Evolutionary conservation across 2,113 vertebrate genomes (phyloP).

Genomic region (Crocuta crocuta): DNA sequence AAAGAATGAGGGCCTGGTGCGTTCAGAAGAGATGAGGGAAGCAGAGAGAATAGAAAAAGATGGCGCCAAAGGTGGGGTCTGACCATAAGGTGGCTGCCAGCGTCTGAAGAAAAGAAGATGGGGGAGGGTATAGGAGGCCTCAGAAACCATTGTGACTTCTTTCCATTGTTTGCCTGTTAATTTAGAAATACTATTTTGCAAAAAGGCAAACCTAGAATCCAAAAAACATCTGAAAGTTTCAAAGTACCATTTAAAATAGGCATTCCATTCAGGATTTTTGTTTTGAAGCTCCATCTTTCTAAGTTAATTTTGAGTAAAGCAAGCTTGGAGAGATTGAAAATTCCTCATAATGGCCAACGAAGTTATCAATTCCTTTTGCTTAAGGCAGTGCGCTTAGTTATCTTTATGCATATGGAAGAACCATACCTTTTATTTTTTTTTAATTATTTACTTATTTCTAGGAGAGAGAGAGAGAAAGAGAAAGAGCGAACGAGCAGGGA

Average conservation of each 20-base stretch:
- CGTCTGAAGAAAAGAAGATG: background rate
- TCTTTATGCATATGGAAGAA: background rate
- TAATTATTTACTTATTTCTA: too few relatives aligned
- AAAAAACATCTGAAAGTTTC: background rate
- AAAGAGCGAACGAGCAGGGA: too few relatives aligned
- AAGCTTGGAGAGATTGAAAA: background rate
- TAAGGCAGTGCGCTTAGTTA: background rate
- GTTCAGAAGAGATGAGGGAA: background rate
- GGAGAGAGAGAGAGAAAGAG: too few relatives aligned
- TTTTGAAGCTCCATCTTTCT: background rate
- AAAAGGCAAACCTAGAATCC: background rate
- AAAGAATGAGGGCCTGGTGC: background rate
- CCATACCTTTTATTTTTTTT: background rate
- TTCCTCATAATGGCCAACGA: background rate
- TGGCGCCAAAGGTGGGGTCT: background rate
- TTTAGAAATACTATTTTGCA: background rate
- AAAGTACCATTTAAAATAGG: background rate
- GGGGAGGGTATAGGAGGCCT: background rate
- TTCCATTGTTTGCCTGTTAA: background rate
- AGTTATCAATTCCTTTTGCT: background rate
- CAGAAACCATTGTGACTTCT: background rate
- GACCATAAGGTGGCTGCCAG: background rate
- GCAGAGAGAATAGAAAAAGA: background rate
- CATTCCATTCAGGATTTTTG: background rate
- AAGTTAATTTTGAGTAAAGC: background rate